These are phyloP conservation scores for Tipula helvola DNA, from an alignment of 2,888 invertebrate species.

Conservation along the genomic window DNA sequence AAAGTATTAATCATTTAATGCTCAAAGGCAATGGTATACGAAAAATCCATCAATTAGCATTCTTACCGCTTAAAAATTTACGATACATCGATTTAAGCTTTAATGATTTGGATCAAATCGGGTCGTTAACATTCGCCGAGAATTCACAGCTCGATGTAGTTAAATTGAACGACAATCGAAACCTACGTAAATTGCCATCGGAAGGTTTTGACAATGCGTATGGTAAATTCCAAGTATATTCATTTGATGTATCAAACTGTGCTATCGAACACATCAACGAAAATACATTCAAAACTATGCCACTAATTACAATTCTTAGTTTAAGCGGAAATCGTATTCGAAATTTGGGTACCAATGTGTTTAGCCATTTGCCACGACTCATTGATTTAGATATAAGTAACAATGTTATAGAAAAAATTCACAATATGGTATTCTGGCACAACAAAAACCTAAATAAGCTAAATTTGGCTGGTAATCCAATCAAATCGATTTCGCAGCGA, in stretches of 20 bases:
- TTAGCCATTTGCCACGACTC: conserved; percentile 44
- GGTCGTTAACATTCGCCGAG: conserved; percentile 52
- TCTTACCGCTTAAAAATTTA: conserved; percentile 50
- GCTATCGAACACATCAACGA: conserved; percentile 49
- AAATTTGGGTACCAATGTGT: conserved; percentile 42
- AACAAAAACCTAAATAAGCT: conserved; percentile 52
- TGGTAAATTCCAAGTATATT: conserved; percentile 48
- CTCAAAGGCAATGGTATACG: conserved; percentile 56
- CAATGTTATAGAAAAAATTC: conserved; percentile 50
- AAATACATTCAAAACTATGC: conserved; percentile 57
- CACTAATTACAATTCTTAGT: conserved; percentile 51
- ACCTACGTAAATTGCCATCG: conserved; percentile 50
- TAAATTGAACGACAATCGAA: conserved; percentile 56
- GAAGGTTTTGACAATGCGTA: conserved; percentile 51
- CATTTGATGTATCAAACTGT: conserved; percentile 63
- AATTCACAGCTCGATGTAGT: conserved; percentile 57
- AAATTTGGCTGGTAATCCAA: conserved; percentile 59
- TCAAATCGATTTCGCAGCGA: conserved; percentile 50
- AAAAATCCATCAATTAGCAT: conserved; percentile 55
- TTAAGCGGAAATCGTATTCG: conserved; percentile 53
- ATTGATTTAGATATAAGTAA: conserved; percentile 58
- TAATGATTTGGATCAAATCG: conserved; percentile 55
- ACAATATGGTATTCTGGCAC: conserved; percentile 49
- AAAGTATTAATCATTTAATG: conserved; percentile 49
- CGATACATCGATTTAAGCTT: conserved; percentile 60